Evolutionary conservation across 2,888 invertebrate genomes (phyloP), one percentile per base, ranked within the genome.

Genomic region (Orchestes rusci): DNA sequence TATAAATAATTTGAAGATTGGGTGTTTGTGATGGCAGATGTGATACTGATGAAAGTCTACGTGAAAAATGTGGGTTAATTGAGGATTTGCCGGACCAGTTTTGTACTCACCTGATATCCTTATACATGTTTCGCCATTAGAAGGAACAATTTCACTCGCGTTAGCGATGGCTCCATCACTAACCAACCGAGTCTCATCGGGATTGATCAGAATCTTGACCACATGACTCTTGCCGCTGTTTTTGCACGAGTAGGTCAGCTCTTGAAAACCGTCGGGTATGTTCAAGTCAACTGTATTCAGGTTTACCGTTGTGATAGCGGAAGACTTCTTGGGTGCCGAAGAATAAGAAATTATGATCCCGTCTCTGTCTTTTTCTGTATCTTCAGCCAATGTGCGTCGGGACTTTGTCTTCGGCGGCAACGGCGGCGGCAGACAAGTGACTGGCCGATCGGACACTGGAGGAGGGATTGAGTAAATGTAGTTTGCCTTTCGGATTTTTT

Each of bases 161-260:
- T n/a, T n/a, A n/a, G n/a, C n/a, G n/a, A n/a, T 5, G 8, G 3
- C 19, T n/a, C 16, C 34, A 31, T 36, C 17, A 27, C 36, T 39
- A 13, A 47, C 17, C 12, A 50, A 41, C 3, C 42, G 40, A 34
- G 45, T 48, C 33, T 50, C 44, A 53, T 75, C 74, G 12, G 80
- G 79, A 65, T 79, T 80, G 65, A 83, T 82, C 63, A 76, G 74
- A 61, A 82, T 82, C 56, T 81, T 82, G 52, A 82, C 82, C 58
- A 82, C 80, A 70, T 82, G 80, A 33, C 59, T 56, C 35, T 43
- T 52, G 52, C 68, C 79, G 77, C 32, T 51, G 36, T 41, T 46
- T 31, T 44, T 40, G 17, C 44, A 47, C 30, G 47, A 47, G 19
- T 47, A 47, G 12, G 47, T 47, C 39, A 47, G 36, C 28, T 43